Percentiles rank a stretch among this genome's conserved stretches.
Conservation (phyloP, 1,140 invertebrate species). For the Homarus americanus region DNA sequence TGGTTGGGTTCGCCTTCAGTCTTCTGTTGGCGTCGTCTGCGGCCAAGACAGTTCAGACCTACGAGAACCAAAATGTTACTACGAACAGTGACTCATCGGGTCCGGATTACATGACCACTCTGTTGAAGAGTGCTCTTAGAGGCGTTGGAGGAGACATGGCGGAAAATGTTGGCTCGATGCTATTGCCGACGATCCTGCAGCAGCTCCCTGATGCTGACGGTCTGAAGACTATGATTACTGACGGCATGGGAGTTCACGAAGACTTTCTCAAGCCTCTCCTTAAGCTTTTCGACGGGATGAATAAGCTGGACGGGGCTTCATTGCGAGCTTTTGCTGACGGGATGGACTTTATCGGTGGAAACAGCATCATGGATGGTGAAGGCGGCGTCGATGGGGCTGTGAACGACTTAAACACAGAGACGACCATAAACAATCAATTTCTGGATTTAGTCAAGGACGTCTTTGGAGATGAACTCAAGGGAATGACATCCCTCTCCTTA, state of each 20-base stretch:
- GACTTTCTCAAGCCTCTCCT: conserved; percentile 7
- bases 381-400: not conserved
- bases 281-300: conserved; percentile 5
- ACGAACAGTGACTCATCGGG: not conserved
- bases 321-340: not conserved
- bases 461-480: not conserved
- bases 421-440: not conserved
- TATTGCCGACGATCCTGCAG: not conserved
- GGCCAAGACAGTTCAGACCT: not conserved
- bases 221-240: not conserved
- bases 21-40: not conserved
- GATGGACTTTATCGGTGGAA: not conserved
- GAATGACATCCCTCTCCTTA: not conserved
- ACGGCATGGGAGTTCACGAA: conserved; percentile 17
- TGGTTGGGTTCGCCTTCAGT: not conserved
- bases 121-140: not conserved
- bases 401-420: not conserved
- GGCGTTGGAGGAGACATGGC: not conserved
- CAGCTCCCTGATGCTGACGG: not conserved
- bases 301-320: not conserved
- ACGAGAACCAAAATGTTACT: not conserved
- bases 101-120: not conserved
- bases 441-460: not conserved
- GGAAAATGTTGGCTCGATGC: not conserved
- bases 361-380: not conserved